Base-by-base conservation (phyloP, 2,113 vertebrate genomes). In the Bombycilla garrulus region DNA sequence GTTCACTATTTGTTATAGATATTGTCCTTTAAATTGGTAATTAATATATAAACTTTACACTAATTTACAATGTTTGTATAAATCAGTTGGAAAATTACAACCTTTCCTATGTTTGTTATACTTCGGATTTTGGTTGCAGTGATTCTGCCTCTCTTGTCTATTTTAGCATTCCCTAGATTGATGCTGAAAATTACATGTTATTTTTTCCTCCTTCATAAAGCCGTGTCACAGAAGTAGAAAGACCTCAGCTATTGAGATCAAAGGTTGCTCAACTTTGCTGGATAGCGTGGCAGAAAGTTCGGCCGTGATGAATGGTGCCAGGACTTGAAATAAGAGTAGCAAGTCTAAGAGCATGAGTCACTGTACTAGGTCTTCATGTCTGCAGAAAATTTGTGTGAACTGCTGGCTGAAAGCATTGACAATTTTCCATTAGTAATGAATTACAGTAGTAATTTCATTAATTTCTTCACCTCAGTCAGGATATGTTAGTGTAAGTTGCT, bases 371-470 rank as follows among this genome's bases (percentile, higher is more conserved):
- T 95, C 96, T 96, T 42, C 3, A 11, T 58, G 81, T 96, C 95
- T 93, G 90, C 87, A 85, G 90, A 90, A 74, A 93, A 96, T 95
- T 80, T 91, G 95, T 95, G 88, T 93, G 92, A 97, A 92, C 89
- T 95, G 79, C 88, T 92, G 86, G 61, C 95, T 96, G 95, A 95
- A 97, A 96, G 90, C 96, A 78, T 29, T 91, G 92, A 95, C 92
- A 92, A 84, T 95, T 96, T 97, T 97, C 97, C 95, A 98, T 98
- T 98, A 98, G 97, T 97, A 95, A 97, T 98, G 97, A 98, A 97
- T 98, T 98, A 97, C 95, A 94, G 95, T 94, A 97, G 95, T 97
- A 95, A 98, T 98, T 98, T 97, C 96, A 97, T 98, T 98, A 98
- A 98, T 97, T 98, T 98, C 94, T 97, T 98, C 97, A 97, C 97